Percentiles rank a stretch among this genome's conserved stretches.
Conservation (phyloP, 2,113 vertebrate species). For the Rhabdornis inornatus region DNA sequence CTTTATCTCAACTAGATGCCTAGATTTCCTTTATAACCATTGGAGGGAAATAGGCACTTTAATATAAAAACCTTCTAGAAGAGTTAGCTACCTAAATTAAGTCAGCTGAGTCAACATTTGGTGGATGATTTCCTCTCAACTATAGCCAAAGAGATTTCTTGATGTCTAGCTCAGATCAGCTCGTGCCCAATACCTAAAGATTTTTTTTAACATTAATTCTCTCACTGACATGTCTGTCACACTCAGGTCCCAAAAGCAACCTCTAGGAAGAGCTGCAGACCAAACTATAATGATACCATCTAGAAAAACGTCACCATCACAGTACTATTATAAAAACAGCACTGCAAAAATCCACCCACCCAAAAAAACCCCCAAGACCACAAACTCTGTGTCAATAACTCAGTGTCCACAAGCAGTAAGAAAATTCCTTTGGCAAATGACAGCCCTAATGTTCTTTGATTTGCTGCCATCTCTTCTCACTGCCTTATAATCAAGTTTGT, state of each 20-base stretch:
- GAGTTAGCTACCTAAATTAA: neutral
- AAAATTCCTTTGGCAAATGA: conserved; percentile 26
- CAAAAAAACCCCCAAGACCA: neutral
- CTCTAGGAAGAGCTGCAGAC: neutral
- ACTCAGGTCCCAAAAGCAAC: neutral
- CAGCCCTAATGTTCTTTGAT: conserved; percentile 23
- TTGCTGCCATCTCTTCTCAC: conserved; percentile 8
- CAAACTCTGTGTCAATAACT: neutral
- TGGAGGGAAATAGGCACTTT: neutral
- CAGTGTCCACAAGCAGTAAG: neutral
- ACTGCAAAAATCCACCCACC: neutral
- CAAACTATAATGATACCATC: neutral
- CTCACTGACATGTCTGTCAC: neutral
- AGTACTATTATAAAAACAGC: neutral
- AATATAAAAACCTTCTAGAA: neutral
- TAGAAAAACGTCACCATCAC: neutral
- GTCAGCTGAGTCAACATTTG: neutral
- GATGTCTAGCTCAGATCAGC: neutral
- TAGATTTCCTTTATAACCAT: neutral
- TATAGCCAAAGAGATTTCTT: neutral
- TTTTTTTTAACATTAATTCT: neutral
- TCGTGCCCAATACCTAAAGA: neutral
- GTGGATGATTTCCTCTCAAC: neutral
- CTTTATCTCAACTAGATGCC: neutral
- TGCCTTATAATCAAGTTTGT: conserved; percentile 24